A percentile compares a stretch with the other conserved stretches of the same genome.
Conservation (phyloP, 2,113 vertebrate genomes). For the Notarius lentiginosus region DNA sequence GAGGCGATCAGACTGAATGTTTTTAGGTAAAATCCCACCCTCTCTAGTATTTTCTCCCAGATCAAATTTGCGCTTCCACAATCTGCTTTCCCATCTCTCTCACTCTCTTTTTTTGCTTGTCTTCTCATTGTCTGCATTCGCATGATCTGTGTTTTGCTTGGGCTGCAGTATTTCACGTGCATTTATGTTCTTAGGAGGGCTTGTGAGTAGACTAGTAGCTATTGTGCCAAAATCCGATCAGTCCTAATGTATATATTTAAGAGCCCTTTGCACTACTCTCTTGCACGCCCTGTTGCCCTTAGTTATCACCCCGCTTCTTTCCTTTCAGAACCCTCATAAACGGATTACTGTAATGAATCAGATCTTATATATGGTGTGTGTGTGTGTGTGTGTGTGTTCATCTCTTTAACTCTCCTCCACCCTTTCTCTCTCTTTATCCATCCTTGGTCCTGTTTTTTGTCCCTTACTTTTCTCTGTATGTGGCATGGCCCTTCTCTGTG, state of each 20-base stretch:
- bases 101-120: constrained; percentile 42
- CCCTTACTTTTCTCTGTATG: constrained; percentile 53
- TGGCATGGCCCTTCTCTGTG: constrained; percentile 34
- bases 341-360: constrained; percentile 20
- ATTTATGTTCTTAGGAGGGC: neutral
- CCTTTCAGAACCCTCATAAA: constrained; percentile 10
- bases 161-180: neutral
- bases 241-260: neutral
- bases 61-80: constrained; percentile 43
- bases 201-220: neutral
- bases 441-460: constrained; percentile 67
- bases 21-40: constrained; percentile 67
- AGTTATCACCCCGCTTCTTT: constrained; percentile 13
- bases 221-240: neutral
- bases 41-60: constrained; percentile 43
- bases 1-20: constrained; percentile 42
- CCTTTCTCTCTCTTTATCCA: constrained; percentile 53
- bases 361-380: constrained; percentile 13
- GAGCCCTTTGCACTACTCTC: neutral
- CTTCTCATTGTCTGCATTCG: constrained; percentile 16
- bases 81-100: constrained; percentile 35
- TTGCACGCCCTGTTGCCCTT: constrained; percentile 10
- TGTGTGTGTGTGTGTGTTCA: constrained; percentile 7
- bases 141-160: constrained; percentile 27
- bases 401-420: constrained; percentile 39